Evolutionary conservation across 1,140 invertebrate species (phyloP), one percentile per base, ranked within the genome.

Genomic region (Papilio xuthus): DNA sequence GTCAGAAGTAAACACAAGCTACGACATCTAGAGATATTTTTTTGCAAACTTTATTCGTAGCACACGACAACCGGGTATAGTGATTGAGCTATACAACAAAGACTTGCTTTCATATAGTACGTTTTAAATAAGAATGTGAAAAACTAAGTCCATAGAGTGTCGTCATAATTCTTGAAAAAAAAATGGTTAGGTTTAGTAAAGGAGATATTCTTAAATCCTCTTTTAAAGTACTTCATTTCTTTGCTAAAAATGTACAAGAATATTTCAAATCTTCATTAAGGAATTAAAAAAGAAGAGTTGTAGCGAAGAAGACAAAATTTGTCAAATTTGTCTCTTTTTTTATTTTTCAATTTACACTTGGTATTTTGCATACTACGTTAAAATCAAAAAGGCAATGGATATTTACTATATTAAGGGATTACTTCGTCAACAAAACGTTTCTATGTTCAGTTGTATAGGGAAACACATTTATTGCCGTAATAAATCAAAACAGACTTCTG

Each of bases 401-500:
- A n/a, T n/a, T n/a, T 56, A 8, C 1, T 26, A 60, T 18, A 18
- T 53, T 60, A 3, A 32, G 6, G 6, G 10, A 67, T 67, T 67
- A 67, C 1, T 50, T 50, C n/a, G 23, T 28, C 26, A 67, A 32
- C 26, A 28, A 28, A 67, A 15, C 28, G 26, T 28, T 67, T 67
- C 26, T 12, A 12, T 67, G 60, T 67, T 67, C 12, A 67, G 20
- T 28, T 67, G 60, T 67, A 28, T 12, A 32, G 23, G 12, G 23
- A 67, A 28, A 0, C 23, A 28, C 13, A 4, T 67, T 67, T 67
- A 67, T 67, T 28, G 60, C 60, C 15, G 60, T 26, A 28, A 67
- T 67, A 67, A 67, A 67, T 67, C 60, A 67, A 15, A 67, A 32
- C 56, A 60, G 56, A 60, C 8, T 60, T 20, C 23, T 28, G 23